Percentiles rank a stretch among this genome's conserved stretches.
Evolutionary conservation across 2,888 invertebrate species (phyloP).

Genomic region (Stenodera caucasica): DNA sequence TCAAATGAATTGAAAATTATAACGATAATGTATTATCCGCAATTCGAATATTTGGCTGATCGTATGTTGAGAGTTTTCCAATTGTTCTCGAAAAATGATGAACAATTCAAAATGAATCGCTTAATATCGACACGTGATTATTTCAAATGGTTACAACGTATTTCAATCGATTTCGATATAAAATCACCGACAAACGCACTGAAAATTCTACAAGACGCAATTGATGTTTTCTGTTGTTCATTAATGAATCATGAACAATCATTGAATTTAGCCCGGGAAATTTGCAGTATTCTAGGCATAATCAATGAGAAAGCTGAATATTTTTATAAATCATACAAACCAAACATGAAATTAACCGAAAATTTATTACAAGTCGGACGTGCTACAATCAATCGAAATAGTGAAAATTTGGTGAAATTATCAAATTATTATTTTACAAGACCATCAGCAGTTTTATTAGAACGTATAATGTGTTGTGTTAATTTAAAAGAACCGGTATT

Average conservation of each 20-base stretch:
- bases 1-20: slow-evolving; percentile 74
- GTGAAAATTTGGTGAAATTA: slow-evolving; percentile 30
- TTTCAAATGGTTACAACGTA: slow-evolving; percentile 86
- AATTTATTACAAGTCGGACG: slow-evolving; percentile 72
- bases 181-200: slow-evolving; percentile 69
- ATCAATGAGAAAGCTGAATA: slow-evolving; percentile 79
- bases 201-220: slow-evolving; percentile 82
- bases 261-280: slow-evolving; percentile 68
- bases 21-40: slow-evolving; percentile 69
- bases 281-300: slow-evolving; percentile 81
- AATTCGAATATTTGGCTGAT: slow-evolving; percentile 70
- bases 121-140: slow-evolving; percentile 84
- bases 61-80: slow-evolving; percentile 83
- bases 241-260: slow-evolving; percentile 67
- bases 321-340: slow-evolving; percentile 78
- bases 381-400: slow-evolving; percentile 56
- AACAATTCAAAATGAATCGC: slow-evolving; percentile 60
- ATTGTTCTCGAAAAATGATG: slow-evolving; percentile 66
- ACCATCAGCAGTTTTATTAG: slow-evolving; percentile 78
- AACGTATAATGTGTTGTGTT: slow-evolving; percentile 85
- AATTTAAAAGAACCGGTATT: slow-evolving; percentile 84
- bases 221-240: slow-evolving; percentile 88
- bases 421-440: slow-evolving; percentile 80
- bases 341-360: slow-evolving; percentile 65
- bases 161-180: slow-evolving; percentile 72